These are phyloP conservation scores for Rotaria macrura DNA, from an alignment of 2,888 invertebrate species.

Conservation along the genomic window DNA sequence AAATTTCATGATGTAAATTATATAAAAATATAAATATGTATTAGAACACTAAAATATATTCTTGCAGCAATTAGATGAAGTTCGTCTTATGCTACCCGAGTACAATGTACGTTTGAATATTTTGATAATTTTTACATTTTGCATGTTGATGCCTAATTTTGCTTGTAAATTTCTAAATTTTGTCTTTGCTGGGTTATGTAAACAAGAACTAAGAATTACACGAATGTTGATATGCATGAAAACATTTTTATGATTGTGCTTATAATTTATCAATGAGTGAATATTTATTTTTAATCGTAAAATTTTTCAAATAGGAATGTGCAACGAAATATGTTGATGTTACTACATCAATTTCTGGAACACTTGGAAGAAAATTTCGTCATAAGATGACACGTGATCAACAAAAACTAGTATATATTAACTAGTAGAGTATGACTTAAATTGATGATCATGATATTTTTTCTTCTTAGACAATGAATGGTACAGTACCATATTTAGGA, in stretches of 20 bases:
- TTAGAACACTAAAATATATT: not conserved
- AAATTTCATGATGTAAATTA: too few relatives aligned
- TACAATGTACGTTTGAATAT: not conserved
- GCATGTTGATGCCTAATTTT: not conserved
- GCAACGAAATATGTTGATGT: conserved; percentile 91
- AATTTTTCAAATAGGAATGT: conserved; percentile 55
- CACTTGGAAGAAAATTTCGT: conserved; percentile 35
- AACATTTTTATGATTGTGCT: not conserved
- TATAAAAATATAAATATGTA: not conserved
- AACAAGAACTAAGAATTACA: not conserved
- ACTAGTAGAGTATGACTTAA: too few relatives aligned
- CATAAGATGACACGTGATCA: conserved; percentile 25
- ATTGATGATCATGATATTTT: too few relatives aligned
- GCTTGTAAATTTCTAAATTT: not conserved
- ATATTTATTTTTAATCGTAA: not conserved
- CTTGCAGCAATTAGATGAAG: conserved; percentile 3
- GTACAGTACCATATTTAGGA: conserved; percentile 91
- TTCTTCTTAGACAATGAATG: conserved; percentile 45
- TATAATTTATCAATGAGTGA: not conserved
- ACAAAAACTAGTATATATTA: not conserved
- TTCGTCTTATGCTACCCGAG: not conserved
- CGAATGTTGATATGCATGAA: not conserved
- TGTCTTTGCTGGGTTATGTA: not conserved
- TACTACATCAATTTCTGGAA: conserved; percentile 59
- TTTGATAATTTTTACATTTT: not conserved